Base-by-base conservation (phyloP, 64 coral and sea anemone genomes). In the Anthopleura sola region DNA sequence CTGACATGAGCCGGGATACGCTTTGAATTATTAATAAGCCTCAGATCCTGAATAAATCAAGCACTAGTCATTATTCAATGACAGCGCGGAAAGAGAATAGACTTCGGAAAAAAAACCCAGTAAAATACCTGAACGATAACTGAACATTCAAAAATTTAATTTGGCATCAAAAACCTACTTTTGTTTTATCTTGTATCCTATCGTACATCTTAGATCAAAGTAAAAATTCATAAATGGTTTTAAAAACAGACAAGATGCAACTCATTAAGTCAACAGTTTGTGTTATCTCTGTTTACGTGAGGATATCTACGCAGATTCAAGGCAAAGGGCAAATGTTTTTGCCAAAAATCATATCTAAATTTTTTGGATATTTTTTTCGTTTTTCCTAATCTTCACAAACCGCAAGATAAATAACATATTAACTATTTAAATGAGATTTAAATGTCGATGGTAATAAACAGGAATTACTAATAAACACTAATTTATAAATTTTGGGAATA, bases 21-120 rank as follows among this genome's bases (percentile, higher is more conserved):
- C 37, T 24, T 24, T 79, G 37, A 79, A 79, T 79, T 23, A 79
- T 79, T 79, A 9, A 79, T 79, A 1, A 33, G 66, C 66, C 58
- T 60, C n/a, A 71, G 34, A 71, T 32, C 66, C 29, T 71, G 66
- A 71, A 71, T 71, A 15, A 32, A 71, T 71, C 28, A 71, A n/a
- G 28, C n/a, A 58, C 5, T 16, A 26, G 58, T n/a, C 58, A 62
- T 62, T 62, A 62, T 62, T 62, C 55, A 56, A n/a, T 62, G 24
- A 62, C 58, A 62, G 0, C n/a, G 58, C 23, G 58, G 58, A 62
- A 62, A 62, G 58, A 62, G n/a, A 7, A 62, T 26, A 62, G 58
- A 62, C 58, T 62, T 11, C 0, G 11, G 6, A 26, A 62, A n/a
- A 62, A 62, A 62, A 62, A 53, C n/a, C n/a, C 50, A 53, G 11